Evolutionary conservation across 1,140 invertebrate genomes (phyloP).

Genomic region (Aphaenogaster ashmeadi): DNA sequence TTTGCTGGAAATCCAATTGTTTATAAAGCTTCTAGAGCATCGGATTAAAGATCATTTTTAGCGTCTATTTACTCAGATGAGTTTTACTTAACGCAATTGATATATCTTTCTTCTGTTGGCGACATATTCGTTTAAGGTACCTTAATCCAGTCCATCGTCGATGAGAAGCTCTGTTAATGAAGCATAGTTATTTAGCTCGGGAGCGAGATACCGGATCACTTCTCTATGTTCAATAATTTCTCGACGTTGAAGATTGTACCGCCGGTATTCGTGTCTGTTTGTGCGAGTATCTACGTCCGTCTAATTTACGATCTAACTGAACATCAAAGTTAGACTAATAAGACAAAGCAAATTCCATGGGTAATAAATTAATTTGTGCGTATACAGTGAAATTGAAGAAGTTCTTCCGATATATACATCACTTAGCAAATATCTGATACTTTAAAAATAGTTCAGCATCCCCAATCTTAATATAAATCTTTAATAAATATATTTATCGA

Average conservation of each 20-base stretch:
- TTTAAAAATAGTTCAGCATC: background rate
- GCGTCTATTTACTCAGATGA: background rate
- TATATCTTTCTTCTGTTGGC: background rate
- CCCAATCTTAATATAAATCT: no score
- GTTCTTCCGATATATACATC: background rate
- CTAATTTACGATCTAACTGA: slow-evolving; percentile 1
- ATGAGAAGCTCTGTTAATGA: slow-evolving; percentile 8
- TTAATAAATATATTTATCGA: background rate
- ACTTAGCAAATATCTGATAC: background rate
- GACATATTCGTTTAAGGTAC: slow-evolving; percentile 2
- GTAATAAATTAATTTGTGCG: background rate
- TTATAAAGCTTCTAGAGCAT: slow-evolving; percentile 64
- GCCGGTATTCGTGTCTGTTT: background rate
- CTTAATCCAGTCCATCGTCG: slow-evolving; percentile 1
- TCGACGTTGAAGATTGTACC: slow-evolving; percentile 19
- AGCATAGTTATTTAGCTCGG: slow-evolving; percentile 10
- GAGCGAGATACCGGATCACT: slow-evolving; percentile 6
- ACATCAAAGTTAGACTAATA: slow-evolving; percentile 15
- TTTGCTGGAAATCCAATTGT: slow-evolving; percentile 66
- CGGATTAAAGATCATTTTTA: slow-evolving; percentile 26
- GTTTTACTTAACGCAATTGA: background rate
- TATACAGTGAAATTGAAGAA: background rate
- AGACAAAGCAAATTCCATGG: slow-evolving; percentile 1
- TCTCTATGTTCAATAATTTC: slow-evolving; percentile 30
- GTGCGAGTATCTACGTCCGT: background rate